Evolutionary conservation across 2,113 vertebrate species (phyloP).

Genomic region (Leucopternis melanops): DNA sequence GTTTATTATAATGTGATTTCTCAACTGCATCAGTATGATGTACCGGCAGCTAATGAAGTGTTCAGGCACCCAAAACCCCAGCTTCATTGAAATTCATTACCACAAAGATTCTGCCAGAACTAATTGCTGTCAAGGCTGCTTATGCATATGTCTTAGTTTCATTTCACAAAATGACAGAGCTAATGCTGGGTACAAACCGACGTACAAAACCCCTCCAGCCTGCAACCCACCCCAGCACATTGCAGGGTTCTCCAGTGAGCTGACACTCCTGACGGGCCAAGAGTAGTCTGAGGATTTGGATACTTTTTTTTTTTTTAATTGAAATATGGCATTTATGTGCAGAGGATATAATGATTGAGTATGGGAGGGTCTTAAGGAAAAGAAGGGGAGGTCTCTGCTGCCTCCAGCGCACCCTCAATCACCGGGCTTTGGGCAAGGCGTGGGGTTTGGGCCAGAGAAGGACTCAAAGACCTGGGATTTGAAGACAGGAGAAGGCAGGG

Average conservation of each 20-base stretch:
- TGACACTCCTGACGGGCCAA: not conserved
- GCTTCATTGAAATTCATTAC: slow-evolving; percentile 48
- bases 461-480: not conserved
- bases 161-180: not conserved
- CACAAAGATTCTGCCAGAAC: slow-evolving; percentile 18
- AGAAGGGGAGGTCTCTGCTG: not conserved
- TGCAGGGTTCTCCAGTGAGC: not conserved
- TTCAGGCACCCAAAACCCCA: slow-evolving; percentile 2
- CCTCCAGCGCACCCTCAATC: not conserved
- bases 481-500: not conserved
- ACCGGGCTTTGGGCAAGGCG: not conserved
- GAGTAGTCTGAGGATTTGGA: not conserved
- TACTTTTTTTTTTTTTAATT: not conserved
- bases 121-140: slow-evolving; percentile 57
- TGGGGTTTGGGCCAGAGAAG: not conserved
- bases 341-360: not conserved
- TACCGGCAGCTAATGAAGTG: slow-evolving; percentile 37
- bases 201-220: not conserved
- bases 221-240: not conserved
- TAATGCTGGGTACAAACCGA: not conserved
- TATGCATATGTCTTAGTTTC: not conserved
- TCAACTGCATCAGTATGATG: slow-evolving; percentile 29
- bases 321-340: not conserved
- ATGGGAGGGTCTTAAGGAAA: not conserved
- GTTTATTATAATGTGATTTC: slow-evolving; percentile 51